Base-by-base conservation (phyloP, 2,888 invertebrate genomes). In the Tenthredo distinguenda region DNA sequence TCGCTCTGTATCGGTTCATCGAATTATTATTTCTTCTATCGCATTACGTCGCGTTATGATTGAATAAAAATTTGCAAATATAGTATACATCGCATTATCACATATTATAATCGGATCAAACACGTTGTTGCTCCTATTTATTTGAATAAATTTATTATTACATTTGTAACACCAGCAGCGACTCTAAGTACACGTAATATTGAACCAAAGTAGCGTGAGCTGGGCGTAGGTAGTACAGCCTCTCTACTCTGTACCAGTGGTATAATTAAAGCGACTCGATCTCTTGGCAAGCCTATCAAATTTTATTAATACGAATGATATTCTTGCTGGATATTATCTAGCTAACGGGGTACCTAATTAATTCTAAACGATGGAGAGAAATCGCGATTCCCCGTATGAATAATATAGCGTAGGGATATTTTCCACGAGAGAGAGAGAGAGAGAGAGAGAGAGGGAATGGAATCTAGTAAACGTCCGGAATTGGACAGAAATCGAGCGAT, bases 401-500 rank as follows among this genome's bases (percentile, higher is more conserved):
- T 26, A 26, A 37, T 37, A 37, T 37, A 37, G 5, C 37, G 5
- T 37, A 37, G 4, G 37, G 3, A 37, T 37, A 37, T 37, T 5
- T 37, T n/a, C 2, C 9, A 10, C 9, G 2, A 1, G n/a, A n/a
- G 6, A 9, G n/a, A 26, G 26, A 26, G 26, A 26, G 26, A 26
- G 26, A 26, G 26, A 26, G 26, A 26, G 26, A 26, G 26, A 26
- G 26, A 26, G 26, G 91, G 89, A 88, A 92, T 92, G 92, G 92
- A 91, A 90, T 87, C 87, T 88, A 91, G 88, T 89, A 91, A 91
- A 87, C 87, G 88, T 85, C 82, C 90, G 86, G 88, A 89, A 85
- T 88, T 90, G 88, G 90, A 88, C 9, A 79, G 74, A 47, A 47
- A 79, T 26, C 43, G 40, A 9, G 37, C 65, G 5, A 10, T n/a